Conservation (phyloP, 2,888 invertebrate species). For the Philereme vetulata region DNA sequence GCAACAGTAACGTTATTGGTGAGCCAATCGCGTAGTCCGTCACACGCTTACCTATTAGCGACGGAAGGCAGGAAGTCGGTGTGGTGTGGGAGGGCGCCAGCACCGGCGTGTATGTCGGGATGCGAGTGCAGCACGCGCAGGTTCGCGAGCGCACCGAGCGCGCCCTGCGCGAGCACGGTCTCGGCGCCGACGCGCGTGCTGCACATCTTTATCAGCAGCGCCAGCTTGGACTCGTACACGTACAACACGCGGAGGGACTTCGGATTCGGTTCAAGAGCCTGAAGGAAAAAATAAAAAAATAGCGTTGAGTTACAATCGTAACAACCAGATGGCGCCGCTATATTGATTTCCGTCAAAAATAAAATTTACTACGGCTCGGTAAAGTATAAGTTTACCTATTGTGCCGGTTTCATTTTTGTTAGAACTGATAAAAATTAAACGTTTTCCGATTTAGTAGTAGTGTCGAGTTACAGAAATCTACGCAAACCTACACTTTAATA, state of each 20-base stretch:
- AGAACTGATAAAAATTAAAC: no score
- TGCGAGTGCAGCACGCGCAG: slow-evolving; percentile 89
- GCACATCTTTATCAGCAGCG: slow-evolving; percentile 88
- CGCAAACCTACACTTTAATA: no score
- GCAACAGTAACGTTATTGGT: no score
- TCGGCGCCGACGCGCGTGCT: slow-evolving; percentile 87
- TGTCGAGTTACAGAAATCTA: no score
- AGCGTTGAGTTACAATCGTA: no score
- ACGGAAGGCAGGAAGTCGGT: slow-evolving; percentile 65
- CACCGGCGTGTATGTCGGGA: slow-evolving; percentile 84
- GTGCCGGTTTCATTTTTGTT: no score
- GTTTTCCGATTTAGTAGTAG: no score
- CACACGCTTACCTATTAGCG: slow-evolving; percentile 52
- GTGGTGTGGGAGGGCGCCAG: slow-evolving; percentile 38
- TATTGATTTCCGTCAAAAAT: no score
- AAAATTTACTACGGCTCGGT: no score
- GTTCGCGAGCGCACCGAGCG: slow-evolving; percentile 86
- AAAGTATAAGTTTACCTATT: no score
- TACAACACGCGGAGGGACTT: slow-evolving; percentile 90
- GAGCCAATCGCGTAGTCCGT: no score
- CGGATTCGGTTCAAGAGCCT: slow-evolving; percentile 86
- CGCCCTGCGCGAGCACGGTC: slow-evolving; percentile 89
- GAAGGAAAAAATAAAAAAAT: background rate
- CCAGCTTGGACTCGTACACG: slow-evolving; percentile 94
- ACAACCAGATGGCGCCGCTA: no score